Evolutionary conservation across 2,797 vertebrate species (phyloP), one percentile per base, ranked within the genome.

Genomic region (Danio kyathit): DNA sequence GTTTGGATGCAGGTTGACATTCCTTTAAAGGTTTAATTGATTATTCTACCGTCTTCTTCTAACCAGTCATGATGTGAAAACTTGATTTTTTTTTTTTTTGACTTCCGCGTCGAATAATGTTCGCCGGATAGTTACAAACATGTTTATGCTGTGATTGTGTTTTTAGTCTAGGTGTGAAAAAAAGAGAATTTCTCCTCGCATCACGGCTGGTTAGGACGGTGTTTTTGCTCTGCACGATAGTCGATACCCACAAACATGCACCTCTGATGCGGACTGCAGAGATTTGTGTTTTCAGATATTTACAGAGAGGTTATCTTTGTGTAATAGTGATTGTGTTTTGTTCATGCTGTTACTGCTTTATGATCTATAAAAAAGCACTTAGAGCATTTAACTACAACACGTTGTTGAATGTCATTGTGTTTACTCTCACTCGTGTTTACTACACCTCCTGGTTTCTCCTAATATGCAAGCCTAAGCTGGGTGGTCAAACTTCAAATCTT

Each of bases 331-430:
- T 89, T 82, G 89, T 91, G 80, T 87, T 85, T 84, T 85, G 80
- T 66, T 91, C 86, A 86, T 83, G 89, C 88, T 89, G 91, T 88
- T 89, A 86, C 85, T 66, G 90, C 91, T 91, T 91, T 82, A 89
- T 85, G 63, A 89, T 86, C 65, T 90, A 90, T 89, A 90, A 90
- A 89, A 76, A 88, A 63, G 72, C 86, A 88, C 85, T 88, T 88
- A 84, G 74, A 78, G 46, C 89, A 89, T 83, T 91, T 90, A 73
- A 79, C 84, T 48, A 49, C 17, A 52, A 71, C 76, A 60, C 76
- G n/a, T 49, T 73, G 67, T 80, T 66, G 29, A 71, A 56, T 90
- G 88, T 75, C 88, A 83, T 90, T 88, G 29, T 86, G 5, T 5
- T 79, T 64, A 38, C 5, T 51, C 29, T 43, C 52, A 38, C 14